Evolutionary conservation across 2,888 invertebrate genomes (phyloP).

Genomic region (Troides oblongomaculatus): DNA sequence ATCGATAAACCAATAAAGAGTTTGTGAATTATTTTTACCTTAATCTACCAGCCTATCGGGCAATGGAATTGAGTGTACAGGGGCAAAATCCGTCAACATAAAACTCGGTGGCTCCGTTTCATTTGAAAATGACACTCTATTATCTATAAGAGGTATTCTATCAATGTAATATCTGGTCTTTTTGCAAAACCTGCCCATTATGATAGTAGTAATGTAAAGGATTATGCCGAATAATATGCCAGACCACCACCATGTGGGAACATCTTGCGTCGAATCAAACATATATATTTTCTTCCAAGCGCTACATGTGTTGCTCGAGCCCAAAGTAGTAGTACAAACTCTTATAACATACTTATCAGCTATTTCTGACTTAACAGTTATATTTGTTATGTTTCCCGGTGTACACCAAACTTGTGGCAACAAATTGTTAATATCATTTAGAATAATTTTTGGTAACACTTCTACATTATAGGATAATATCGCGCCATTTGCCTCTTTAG

Average conservation of each 20-base stretch:
- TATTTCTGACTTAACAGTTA: slow-evolving; percentile 39
- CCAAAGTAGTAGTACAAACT: slow-evolving; percentile 49
- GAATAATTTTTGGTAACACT: slow-evolving; percentile 49
- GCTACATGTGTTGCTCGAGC: slow-evolving; percentile 45
- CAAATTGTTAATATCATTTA: slow-evolving; percentile 40
- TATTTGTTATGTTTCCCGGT: slow-evolving; percentile 39
- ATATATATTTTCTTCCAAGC: slow-evolving; percentile 36
- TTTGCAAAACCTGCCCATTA: slow-evolving; percentile 45
- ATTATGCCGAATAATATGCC: slow-evolving; percentile 52
- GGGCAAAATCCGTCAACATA: slow-evolving; percentile 53
- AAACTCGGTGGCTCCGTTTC: slow-evolving; percentile 56
- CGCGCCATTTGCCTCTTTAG: slow-evolving; percentile 60
- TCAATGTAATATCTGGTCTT: slow-evolving; percentile 39
- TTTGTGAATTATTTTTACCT: slow-evolving; percentile 1
- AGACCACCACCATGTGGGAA: slow-evolving; percentile 46
- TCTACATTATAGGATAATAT: slow-evolving; percentile 62
- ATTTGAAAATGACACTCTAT: slow-evolving; percentile 40
- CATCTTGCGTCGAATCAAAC: slow-evolving; percentile 28
- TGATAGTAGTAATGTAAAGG: slow-evolving; percentile 45
- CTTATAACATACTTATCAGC: slow-evolving; percentile 46
- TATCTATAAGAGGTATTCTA: slow-evolving; percentile 53
- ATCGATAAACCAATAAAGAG: no score
- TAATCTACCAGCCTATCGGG: slow-evolving; percentile 32
- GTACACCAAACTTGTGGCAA: slow-evolving; percentile 58
- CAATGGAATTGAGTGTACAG: slow-evolving; percentile 46